These are phyloP conservation scores for Philypnodon macrostomus DNA, from an alignment of 2,797 vertebrate species.

Conservation along the genomic window DNA sequence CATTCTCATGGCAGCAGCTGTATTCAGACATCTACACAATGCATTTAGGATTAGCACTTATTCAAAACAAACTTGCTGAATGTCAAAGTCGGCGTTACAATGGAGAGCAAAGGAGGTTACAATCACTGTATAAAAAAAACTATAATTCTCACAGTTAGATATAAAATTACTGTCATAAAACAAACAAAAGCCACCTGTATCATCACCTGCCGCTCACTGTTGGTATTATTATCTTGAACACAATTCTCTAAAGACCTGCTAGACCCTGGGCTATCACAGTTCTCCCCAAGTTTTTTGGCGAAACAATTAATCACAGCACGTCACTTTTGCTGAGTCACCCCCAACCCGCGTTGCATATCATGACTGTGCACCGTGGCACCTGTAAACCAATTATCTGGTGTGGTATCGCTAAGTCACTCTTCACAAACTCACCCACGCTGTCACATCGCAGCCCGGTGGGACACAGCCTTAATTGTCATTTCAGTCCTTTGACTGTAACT, in stretches of 20 bases:
- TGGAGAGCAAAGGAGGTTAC: too few species aligned
- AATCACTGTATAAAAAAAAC: too few species aligned
- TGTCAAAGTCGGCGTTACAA: too few species aligned
- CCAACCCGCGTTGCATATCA: conserved; percentile 27
- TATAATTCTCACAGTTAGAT: background rate
- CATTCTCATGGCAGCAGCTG: too few species aligned
- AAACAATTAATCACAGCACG: conserved; percentile 48
- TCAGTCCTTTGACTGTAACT: conserved; percentile 40
- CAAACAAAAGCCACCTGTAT: conserved; percentile 1
- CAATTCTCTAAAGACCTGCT: background rate
- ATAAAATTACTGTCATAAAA: background rate
- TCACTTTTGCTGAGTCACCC: conserved; percentile 30
- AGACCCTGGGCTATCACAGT: conserved; percentile 1
- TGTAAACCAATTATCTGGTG: conserved; percentile 60
- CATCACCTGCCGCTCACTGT: conserved; percentile 2
- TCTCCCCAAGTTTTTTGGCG: conserved; percentile 29
- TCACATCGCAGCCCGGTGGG: conserved; percentile 48
- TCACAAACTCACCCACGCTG: conserved; percentile 55
- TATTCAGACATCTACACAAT: too few species aligned
- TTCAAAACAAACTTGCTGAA: too few species aligned
- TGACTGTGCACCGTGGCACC: conserved; percentile 43
- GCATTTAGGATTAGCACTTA: too few species aligned
- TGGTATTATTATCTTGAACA: conserved; percentile 4
- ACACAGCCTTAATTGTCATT: conserved; percentile 54
- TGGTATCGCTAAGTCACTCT: conserved; percentile 51